These are phyloP conservation scores for Parotocinclus haroldoi DNA, from an alignment of 2,797 vertebrate genomes.

Conservation along the genomic window DNA sequence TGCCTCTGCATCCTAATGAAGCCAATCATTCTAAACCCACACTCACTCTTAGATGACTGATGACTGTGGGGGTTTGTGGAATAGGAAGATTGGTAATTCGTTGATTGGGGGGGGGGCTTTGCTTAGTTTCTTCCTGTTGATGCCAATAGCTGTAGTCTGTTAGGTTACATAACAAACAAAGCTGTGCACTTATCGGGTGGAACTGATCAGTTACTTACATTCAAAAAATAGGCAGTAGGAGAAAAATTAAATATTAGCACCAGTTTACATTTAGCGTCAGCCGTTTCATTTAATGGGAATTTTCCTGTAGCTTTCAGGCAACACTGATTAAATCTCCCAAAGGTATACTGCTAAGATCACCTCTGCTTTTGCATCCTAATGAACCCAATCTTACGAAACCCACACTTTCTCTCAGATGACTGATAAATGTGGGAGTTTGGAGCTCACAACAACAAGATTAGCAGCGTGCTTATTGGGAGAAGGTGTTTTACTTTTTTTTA, in stretches of 20 bases:
- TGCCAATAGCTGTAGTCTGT: too few relatives aligned
- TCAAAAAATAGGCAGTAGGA: too few relatives aligned
- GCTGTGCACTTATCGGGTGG: too few relatives aligned
- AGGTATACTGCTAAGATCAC: not conserved
- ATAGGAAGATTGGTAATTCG: not conserved
- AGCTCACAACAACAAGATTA: not conserved
- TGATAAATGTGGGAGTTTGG: conserved; percentile 2
- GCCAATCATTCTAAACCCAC: not conserved
- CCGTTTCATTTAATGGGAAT: not conserved
- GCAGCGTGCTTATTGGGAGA: not conserved
- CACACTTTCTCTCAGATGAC: not conserved
- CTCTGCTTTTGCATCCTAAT: conserved; percentile 7
- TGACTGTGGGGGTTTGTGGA: not conserved
- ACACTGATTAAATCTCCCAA: not conserved
- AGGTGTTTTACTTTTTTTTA: not conserved
- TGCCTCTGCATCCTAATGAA: conserved; percentile 3
- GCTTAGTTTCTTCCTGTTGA: not conserved
- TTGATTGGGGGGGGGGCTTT: not conserved
- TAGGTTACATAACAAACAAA: not conserved
- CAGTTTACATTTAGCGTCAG: too few relatives aligned
- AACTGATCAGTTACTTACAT: too few relatives aligned
- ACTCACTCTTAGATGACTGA: conserved; percentile 3
- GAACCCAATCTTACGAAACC: not conserved
- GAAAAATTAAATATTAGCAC: too few relatives aligned
- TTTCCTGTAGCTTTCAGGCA: conserved; percentile 2